Evolutionary conservation across 2,888 invertebrate species (phyloP).

Genomic region (Amiota minor): DNA sequence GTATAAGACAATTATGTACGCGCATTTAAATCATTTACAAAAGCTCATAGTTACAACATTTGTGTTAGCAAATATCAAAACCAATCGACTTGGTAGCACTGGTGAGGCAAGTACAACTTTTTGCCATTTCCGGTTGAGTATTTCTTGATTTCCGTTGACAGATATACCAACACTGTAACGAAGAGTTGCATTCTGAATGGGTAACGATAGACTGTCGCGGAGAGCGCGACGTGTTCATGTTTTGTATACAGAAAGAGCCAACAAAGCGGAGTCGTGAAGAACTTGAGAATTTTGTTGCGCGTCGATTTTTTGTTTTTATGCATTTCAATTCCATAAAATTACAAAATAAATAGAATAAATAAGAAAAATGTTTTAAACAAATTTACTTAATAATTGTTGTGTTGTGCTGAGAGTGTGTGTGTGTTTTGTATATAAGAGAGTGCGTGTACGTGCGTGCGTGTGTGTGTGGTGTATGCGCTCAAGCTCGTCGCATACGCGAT

Average conservation of each 20-base stretch:
- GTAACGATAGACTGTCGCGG: background rate
- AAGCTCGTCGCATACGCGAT: no score
- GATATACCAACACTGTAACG: no score
- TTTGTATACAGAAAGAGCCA: slow-evolving; percentile 6
- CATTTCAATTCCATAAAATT: slow-evolving; percentile 26
- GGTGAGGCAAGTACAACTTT: no score
- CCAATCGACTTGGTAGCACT: no score
- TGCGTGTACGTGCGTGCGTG: slow-evolving; percentile 44
- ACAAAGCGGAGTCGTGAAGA: slow-evolving; percentile 41
- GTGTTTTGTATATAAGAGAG: slow-evolving; percentile 38
- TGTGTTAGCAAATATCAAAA: no score
- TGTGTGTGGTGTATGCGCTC: slow-evolving; percentile 35
- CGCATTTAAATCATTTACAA: no score
- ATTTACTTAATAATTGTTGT: slow-evolving; percentile 16
- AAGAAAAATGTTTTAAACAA: slow-evolving; percentile 49
- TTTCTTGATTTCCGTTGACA: no score
- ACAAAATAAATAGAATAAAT: slow-evolving; percentile 56
- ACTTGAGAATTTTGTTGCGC: slow-evolving; percentile 52
- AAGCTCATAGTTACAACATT: no score
- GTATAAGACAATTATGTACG: no score
- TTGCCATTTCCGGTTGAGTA: no score
- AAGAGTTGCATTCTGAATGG: background rate
- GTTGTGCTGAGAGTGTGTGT: slow-evolving; percentile 41
- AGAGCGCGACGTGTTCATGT: background rate
- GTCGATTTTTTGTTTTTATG: slow-evolving; percentile 50